Base-by-base conservation (phyloP, 2,797 vertebrate species). In the Eulemur albifrons region DNA sequence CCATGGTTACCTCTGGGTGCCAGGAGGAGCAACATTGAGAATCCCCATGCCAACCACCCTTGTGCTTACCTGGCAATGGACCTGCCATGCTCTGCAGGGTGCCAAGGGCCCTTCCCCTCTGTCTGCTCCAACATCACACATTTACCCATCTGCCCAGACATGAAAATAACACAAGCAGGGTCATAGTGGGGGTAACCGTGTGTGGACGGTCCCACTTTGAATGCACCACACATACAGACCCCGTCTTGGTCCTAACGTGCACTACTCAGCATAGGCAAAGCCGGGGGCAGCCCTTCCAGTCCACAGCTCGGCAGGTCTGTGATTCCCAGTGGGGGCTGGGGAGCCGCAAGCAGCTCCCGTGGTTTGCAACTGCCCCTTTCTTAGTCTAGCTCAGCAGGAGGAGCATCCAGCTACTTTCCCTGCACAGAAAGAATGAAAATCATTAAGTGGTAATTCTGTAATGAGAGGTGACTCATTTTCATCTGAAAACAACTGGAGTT, bases 361-460 rank as follows among this genome's bases (percentile, higher is more conserved):
- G 13, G n/a, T 65, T 57, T 52, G 20, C 27, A 48, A 6, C 15
- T 61, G 2, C 25, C 40, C 5, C 15, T 73, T n/a, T 61, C 65
- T 48, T 43, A 43, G 8, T 59, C 45, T 20, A n/a, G 65, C 21
- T n/a, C 27, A 54, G 65, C n/a, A 4, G 10, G 12, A 76, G 5
- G 15, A 85, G 13, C 13, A 6, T 12, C 12, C 0, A 9, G 57
- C 65, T 65, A n/a, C 80, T 59, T 61, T 93, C 27, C 57, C 12
- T 69, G 57, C 35, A 45, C 45, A 84, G 82, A 67, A 79, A 38
- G 65, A 73, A 70, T 63, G 48, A 23, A 73, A 85, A 90, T 35
- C 63, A 27, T 54, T 84, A 43, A 23, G 12, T 50, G 73, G 76
- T 12, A 81, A 84, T 65, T 79, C 63, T 32, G 30, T 48, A 13